These are phyloP conservation scores for Xiphydria camelus DNA, from an alignment of 2,888 invertebrate genomes.

Conservation along the genomic window DNA sequence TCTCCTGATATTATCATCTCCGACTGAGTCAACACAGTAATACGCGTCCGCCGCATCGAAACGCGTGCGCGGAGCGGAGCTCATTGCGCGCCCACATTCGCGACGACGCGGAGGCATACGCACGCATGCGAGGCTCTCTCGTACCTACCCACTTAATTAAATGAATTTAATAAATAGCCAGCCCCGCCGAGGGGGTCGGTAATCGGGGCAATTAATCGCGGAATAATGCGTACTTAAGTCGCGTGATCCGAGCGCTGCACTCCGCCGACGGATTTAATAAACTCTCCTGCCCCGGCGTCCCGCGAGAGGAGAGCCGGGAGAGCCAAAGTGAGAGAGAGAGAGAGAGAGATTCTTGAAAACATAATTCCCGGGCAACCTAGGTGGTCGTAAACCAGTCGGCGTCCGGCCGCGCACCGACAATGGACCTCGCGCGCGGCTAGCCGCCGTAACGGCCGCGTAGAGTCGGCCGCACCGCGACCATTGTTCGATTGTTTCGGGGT, in stretches of 20 bases:
- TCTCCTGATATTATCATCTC: no score
- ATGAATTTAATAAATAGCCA: conserved; percentile 18
- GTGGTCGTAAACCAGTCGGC: conserved; percentile 26
- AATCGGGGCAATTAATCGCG: conserved; percentile 24
- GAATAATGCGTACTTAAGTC: background rate
- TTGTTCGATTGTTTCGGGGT: conserved; percentile 8
- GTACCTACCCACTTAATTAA: conserved; percentile 24
- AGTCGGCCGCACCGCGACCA: conserved; percentile 2
- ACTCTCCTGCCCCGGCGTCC: conserved; percentile 16
- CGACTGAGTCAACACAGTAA: no score
- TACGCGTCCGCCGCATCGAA: no score
- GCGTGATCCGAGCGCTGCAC: conserved; percentile 4
- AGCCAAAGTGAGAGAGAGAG: no score
- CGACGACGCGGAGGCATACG: no score
- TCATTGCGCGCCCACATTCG: no score
- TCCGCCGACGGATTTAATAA: conserved; percentile 18
- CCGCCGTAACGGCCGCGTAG: background rate
- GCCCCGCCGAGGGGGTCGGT: background rate
- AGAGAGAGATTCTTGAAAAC: conserved; percentile 12
- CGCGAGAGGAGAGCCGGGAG: no score
- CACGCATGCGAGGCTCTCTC: no score
- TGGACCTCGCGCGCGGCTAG: background rate
- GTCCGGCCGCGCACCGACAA: conserved; percentile 12
- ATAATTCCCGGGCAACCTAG: conserved; percentile 20
- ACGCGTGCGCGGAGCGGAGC: no score